A percentile compares a stretch with the other conserved stretches of the same genome.
phyloP scores from a whole-genome alignment of 2,888 invertebrate species.

The Leptinotarsa tumamoca region DNA sequence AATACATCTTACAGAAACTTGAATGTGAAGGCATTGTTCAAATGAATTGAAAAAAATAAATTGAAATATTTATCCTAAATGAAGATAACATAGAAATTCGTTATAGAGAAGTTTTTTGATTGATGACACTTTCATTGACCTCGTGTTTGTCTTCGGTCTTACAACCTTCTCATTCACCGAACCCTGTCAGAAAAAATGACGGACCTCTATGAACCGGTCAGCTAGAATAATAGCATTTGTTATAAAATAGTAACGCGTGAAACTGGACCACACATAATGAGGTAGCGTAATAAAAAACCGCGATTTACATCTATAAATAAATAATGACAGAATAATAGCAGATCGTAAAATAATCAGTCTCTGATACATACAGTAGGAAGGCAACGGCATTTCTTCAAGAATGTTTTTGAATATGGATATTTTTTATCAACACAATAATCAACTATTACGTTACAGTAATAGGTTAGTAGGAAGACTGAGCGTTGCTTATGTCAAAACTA shows the following conservation, averaged over 20 bases:
- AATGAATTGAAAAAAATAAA: no score
- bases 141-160: no score
- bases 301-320: slow-evolving; percentile 19
- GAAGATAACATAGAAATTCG: no score
- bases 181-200: slow-evolving; percentile 1
- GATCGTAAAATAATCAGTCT: slow-evolving; percentile 13
- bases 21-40: no score
- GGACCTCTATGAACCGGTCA: neutral
- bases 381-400: slow-evolving; percentile 1
- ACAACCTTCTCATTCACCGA: neutral
- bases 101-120: no score
- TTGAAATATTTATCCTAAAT: no score
- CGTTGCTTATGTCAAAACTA: slow-evolving; percentile 7
- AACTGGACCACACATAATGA: slow-evolving; percentile 19
- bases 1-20: no score
- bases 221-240: slow-evolving; percentile 1
- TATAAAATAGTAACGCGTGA: slow-evolving; percentile 18
- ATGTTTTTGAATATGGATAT: slow-evolving; percentile 7
- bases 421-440: slow-evolving; percentile 8
- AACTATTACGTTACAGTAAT: slow-evolving; percentile 10
- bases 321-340: slow-evolving; percentile 19
- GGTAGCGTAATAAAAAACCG: slow-evolving; percentile 15
- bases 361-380: neutral
- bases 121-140: no score
- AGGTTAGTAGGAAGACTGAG: slow-evolving; percentile 10